Percentiles rank a stretch among this genome's conserved stretches.
Evolutionary conservation across 2,888 invertebrate species (phyloP).

Genomic region (Pseudococcus longispinus): DNA sequence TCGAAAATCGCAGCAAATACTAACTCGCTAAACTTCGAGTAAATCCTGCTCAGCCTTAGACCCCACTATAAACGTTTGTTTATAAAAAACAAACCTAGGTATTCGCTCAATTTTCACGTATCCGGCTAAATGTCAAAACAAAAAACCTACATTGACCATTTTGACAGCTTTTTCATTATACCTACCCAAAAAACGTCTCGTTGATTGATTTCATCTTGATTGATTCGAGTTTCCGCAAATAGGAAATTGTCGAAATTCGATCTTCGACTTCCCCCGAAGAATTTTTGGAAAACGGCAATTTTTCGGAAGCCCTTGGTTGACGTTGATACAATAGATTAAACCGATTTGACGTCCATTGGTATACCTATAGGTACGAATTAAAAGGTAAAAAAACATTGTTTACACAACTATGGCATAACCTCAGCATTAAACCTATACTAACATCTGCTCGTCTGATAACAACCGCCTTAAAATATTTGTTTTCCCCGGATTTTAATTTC

Average conservation of each 20-base stretch:
- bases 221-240: background rate
- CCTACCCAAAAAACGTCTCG: no score
- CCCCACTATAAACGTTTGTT: no score
- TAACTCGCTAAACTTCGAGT: no score
- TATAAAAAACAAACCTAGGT: no score
- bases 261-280: background rate
- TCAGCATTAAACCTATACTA: background rate
- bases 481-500: constrained; percentile 51
- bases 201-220: background rate
- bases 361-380: background rate
- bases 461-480: constrained; percentile 47
- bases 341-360: background rate
- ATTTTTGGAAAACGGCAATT: background rate
- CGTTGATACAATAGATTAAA: no score
- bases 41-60: no score
- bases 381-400: background rate
- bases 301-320: background rate
- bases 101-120: no score
- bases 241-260: background rate
- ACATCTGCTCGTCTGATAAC: constrained; percentile 31
- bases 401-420: background rate
- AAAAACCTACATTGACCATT: no score
- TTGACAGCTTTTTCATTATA: no score
- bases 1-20: no score
- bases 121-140: no score